Percentiles rank a stretch among this genome's conserved stretches.
These are phyloP conservation scores for Illadopsis cleaveri DNA, from an alignment of 2,113 vertebrate species.

Conservation along the genomic window DNA sequence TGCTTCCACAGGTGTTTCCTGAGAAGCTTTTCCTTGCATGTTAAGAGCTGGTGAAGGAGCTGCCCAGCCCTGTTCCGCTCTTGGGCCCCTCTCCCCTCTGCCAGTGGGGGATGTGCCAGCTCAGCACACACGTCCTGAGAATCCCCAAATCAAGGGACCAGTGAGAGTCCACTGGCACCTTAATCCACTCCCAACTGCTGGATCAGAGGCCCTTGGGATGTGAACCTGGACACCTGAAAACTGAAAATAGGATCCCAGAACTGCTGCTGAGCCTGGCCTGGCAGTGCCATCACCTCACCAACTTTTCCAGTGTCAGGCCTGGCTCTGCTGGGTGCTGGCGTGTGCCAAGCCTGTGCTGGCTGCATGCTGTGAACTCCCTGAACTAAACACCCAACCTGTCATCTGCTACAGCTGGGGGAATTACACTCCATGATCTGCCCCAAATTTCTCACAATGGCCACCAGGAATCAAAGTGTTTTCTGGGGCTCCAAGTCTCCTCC, in stretches of 20 bases:
- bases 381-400: background rate
- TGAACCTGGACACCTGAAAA: background rate
- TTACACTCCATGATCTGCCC: background rate
- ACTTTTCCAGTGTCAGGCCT: background rate
- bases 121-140: background rate
- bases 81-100: background rate
- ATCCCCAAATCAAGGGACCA: background rate
- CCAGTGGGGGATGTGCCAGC: fast-evolving
- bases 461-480: background rate
- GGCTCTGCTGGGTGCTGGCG: background rate
- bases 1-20: conserved; percentile 21
- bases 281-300: background rate
- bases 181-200: background rate
- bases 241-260: background rate
- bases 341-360: background rate
- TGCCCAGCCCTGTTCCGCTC: background rate
- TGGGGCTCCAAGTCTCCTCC: background rate
- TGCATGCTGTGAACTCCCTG: background rate
- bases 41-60: background rate
- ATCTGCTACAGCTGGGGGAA: background rate
- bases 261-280: background rate
- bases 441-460: background rate
- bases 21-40: background rate
- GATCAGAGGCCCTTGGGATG: background rate
- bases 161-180: background rate